Evolutionary conservation across 2,888 invertebrate genomes (phyloP), one percentile per base, ranked within the genome.

Genomic region (Campoplex nolae): DNA sequence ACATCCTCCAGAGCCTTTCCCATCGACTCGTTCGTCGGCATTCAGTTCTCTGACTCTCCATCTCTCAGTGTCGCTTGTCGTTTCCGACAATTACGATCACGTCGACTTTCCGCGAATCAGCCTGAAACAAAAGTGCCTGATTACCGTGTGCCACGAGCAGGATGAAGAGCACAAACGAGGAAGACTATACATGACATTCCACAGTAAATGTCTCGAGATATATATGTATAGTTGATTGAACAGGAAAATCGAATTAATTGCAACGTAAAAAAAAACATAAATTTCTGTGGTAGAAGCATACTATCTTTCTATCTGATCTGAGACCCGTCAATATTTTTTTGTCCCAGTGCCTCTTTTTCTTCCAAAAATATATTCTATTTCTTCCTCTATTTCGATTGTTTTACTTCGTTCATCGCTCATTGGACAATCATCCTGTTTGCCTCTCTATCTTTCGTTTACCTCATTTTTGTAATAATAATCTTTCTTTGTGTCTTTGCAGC

Each of bases 101-200:
- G 74, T 54, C 58, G 79, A 84, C 81, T 73, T 90, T 90, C 91
- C 83, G 77, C 88, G 90, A 90, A 90, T 80, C 79, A 79, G 76
- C 88, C 88, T 88, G 83, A 84, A 85, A 85, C 85, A 85, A 88
- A 85, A 87, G 87, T 82, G 75, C 62, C 79, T 79, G 82, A 87
- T 84, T 87, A 87, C 70, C 87, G 75, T 67, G 80, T 74, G 81
- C 79, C 65, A 51, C 65, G 80, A 81, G 65, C 58, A 78, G 51
- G 68, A 68, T 45, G 79, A 78, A 71, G 71, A 67, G 76, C 32
- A n/a, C 62, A 51, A 75, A 54, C 73, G 54, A 71, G 62, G 48
- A 83, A 74, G 58, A 77, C 23, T 68, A 73, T 9, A 56, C 16
- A 42, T 54, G 51, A 35, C 67, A 77, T 77, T 77, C 67, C 77